These are phyloP conservation scores for Emberiza fucata DNA, from an alignment of 2,113 vertebrate genomes.

Conservation along the genomic window DNA sequence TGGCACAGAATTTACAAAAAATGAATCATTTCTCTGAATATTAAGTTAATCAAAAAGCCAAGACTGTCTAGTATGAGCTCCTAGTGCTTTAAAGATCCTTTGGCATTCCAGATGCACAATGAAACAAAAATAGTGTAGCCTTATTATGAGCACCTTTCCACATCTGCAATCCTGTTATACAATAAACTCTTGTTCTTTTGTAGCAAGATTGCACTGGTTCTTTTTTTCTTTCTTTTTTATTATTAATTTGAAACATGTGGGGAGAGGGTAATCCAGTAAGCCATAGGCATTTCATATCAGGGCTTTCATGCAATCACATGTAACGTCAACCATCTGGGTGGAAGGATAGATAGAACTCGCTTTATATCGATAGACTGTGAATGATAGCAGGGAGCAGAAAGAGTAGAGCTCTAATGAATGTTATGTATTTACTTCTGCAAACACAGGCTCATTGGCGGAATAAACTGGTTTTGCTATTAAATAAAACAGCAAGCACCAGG, in stretches of 20 bases:
- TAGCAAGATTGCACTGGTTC: slow-evolving; percentile 71
- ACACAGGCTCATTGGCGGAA: background rate
- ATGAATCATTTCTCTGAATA: slow-evolving; percentile 65
- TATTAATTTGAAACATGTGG: slow-evolving; percentile 84
- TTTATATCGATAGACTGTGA: slow-evolving; percentile 41
- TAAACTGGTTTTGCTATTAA: background rate
- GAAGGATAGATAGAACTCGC: slow-evolving; percentile 52
- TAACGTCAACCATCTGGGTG: slow-evolving; percentile 79
- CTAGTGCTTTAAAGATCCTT: slow-evolving; percentile 66
- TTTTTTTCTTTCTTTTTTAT: slow-evolving; percentile 76
- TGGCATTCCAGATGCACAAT: slow-evolving; percentile 74
- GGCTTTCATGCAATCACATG: slow-evolving; percentile 75
- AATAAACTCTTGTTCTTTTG: slow-evolving; percentile 85
- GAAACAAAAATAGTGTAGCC: slow-evolving; percentile 73
- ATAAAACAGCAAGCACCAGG: background rate
- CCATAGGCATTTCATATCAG: slow-evolving; percentile 80
- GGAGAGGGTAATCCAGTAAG: slow-evolving; percentile 81
- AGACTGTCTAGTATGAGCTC: slow-evolving; percentile 67
- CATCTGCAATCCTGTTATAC: slow-evolving; percentile 79
- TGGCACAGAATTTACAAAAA: slow-evolving; percentile 70
- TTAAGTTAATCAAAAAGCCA: slow-evolving; percentile 74
- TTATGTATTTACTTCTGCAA: background rate
- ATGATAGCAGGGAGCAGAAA: slow-evolving; percentile 24
- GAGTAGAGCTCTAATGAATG: background rate
- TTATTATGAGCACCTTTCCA: slow-evolving; percentile 79